Conservation (phyloP, 2,113 vertebrate genomes). For the Crotalus horridus region DNA sequence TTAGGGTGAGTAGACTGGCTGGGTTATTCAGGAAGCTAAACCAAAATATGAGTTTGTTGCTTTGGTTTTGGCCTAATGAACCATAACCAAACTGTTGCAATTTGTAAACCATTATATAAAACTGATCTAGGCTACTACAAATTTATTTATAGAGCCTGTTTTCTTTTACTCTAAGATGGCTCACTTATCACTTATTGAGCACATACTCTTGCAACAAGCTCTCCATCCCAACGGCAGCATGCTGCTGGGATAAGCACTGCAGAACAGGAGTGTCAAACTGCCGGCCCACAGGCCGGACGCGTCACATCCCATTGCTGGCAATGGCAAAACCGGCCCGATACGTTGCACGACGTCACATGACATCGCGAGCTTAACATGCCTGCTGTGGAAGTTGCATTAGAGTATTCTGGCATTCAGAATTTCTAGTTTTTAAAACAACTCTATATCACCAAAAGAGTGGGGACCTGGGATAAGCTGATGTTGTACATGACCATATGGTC, state of each 20-base stretch:
- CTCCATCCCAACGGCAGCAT: neutral
- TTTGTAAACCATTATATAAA: neutral
- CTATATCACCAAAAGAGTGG: neutral
- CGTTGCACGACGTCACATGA: too few relatives aligned
- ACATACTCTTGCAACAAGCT: neutral
- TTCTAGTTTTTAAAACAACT: neutral
- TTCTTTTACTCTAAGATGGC: neutral
- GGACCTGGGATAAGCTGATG: neutral
- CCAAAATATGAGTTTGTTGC: neutral
- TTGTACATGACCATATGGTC: neutral
- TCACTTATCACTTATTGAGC: neutral
- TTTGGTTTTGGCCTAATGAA: neutral
- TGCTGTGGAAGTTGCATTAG: neutral
- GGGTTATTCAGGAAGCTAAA: neutral
- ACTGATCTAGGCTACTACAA: neutral
- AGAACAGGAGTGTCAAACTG: neutral
- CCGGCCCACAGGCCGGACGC: too few relatives aligned
- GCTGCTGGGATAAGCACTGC: neutral
- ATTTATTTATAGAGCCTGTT: neutral
- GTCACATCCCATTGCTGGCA: too few relatives aligned
- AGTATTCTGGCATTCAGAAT: neutral
- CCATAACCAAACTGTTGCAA: neutral
- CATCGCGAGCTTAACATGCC: too few relatives aligned
- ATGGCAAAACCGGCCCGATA: too few relatives aligned
- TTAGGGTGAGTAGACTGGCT: neutral